Conservation (phyloP, 2,797 vertebrate species). For the Coreius guichenoti region DNA sequence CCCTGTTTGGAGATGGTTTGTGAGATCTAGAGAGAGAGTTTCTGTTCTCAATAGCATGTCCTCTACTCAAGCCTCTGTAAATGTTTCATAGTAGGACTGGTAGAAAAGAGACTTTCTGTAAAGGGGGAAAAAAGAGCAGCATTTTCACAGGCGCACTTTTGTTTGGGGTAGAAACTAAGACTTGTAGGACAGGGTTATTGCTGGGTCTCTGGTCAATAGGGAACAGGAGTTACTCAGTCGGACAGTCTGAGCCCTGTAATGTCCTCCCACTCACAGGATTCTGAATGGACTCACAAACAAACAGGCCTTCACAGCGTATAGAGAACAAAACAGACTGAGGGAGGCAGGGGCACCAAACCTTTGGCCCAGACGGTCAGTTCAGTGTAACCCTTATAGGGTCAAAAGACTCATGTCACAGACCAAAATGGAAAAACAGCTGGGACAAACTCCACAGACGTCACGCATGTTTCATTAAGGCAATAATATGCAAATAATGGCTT, state of each 20-base stretch:
- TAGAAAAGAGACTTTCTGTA: neutral
- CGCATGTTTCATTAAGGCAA: slow-evolving; percentile 41
- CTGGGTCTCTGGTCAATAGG: slow-evolving; percentile 22
- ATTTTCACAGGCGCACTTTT: slow-evolving; percentile 43
- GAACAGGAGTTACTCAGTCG: slow-evolving; percentile 32
- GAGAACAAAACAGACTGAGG: slow-evolving; percentile 40
- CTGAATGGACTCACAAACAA: slow-evolving; percentile 57
- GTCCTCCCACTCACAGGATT: slow-evolving; percentile 70
- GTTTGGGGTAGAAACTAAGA: slow-evolving; percentile 33
- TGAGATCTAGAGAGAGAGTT: slow-evolving; percentile 4
- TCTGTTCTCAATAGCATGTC: neutral
- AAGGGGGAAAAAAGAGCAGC: neutral
- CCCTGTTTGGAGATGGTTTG: neutral
- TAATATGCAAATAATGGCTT: slow-evolving; percentile 47
- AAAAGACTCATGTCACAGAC: slow-evolving; percentile 27
- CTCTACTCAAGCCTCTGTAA: neutral
- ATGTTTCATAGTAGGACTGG: neutral
- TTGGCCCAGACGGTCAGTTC: slow-evolving; percentile 30
- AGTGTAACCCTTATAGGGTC: slow-evolving; percentile 44
- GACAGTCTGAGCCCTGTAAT: slow-evolving; percentile 62
- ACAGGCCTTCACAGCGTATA: slow-evolving; percentile 51
- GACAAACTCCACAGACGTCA: slow-evolving; percentile 46
- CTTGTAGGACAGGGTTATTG: slow-evolving; percentile 32
- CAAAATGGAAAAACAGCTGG: slow-evolving; percentile 28
- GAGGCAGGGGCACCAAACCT: slow-evolving; percentile 36